Evolutionary conservation across 2,113 vertebrate genomes (phyloP).

Genomic region (Periophthalmodon schlosseri): DNA sequence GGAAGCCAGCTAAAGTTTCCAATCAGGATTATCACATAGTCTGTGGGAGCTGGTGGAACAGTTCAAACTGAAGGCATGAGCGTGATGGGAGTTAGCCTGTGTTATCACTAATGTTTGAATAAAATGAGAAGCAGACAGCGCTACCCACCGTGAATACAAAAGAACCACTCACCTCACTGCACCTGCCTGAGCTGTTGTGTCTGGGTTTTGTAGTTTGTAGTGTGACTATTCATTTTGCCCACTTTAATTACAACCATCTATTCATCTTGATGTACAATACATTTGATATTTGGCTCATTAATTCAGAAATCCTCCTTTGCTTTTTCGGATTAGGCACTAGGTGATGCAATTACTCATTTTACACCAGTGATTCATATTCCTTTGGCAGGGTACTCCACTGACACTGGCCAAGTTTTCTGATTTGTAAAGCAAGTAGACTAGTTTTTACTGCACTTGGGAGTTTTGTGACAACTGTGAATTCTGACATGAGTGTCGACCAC

Average conservation of each 20-base stretch:
- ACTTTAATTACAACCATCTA: too few species aligned
- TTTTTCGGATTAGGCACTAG: background rate
- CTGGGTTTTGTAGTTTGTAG: background rate
- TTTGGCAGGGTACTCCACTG: background rate
- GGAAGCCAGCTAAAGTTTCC: background rate
- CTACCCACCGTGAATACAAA: background rate
- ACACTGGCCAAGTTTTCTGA: too few species aligned
- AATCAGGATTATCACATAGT: constrained; percentile 5
- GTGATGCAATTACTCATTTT: background rate
- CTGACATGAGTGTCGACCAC: too few species aligned
- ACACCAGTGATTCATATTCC: background rate
- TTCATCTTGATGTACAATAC: too few species aligned
- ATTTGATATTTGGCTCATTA: too few species aligned
- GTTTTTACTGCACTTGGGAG: too few species aligned
- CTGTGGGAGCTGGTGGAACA: background rate
- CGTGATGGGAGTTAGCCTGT: background rate
- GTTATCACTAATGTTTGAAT: constrained; percentile 1
- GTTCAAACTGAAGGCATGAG: background rate
- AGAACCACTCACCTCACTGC: background rate
- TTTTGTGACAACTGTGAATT: too few species aligned
- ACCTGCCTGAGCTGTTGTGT: background rate
- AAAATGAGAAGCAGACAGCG: background rate
- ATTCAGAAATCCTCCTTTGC: too few species aligned
- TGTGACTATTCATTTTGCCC: background rate
- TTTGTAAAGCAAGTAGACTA: too few species aligned